phyloP scores from a whole-genome alignment of 2,888 invertebrate genomes.

The Eustalomyia histrio region DNA sequence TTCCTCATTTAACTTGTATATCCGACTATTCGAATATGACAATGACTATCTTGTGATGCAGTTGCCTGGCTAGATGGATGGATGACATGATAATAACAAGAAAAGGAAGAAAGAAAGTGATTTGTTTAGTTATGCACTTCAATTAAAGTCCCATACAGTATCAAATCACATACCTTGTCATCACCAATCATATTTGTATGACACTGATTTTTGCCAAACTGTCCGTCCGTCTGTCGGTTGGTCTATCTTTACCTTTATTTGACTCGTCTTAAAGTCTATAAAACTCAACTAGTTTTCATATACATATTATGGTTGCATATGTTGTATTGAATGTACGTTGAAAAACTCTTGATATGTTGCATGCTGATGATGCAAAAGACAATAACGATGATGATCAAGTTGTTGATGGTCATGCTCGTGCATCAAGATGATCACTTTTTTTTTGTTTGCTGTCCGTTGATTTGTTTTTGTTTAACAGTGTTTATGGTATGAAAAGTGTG shows the following conservation, averaged over 20 bases:
- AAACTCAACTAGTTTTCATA: constrained; percentile 39
- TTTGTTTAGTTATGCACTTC: constrained; percentile 54
- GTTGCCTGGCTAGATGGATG: background rate
- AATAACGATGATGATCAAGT: constrained; percentile 36
- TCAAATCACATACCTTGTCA: constrained; percentile 53
- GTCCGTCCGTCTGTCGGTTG: background rate
- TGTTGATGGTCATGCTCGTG: constrained; percentile 51
- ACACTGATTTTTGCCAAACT: constrained; percentile 40
- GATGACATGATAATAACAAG: background rate
- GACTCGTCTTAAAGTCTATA: constrained; percentile 11
- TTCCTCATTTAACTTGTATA: constrained; percentile 11
- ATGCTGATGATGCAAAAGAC: constrained; percentile 31
- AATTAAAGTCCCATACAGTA: constrained; percentile 52
- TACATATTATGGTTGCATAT: constrained; percentile 35
- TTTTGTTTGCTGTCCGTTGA: background rate
- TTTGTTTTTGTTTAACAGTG: background rate
- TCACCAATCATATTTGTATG: constrained; percentile 56
- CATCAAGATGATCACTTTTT: constrained; percentile 47
- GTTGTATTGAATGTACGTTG: background rate
- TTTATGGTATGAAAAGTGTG: constrained; percentile 55
- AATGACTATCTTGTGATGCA: constrained; percentile 31
- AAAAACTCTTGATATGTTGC: constrained; percentile 32
- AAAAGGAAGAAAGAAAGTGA: constrained; percentile 51
- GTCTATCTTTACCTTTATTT: background rate
- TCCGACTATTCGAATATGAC: constrained; percentile 35